Evolutionary conservation across 2,888 invertebrate species (phyloP), one percentile per base, ranked within the genome.

Genomic region (Tetropium fuscum): DNA sequence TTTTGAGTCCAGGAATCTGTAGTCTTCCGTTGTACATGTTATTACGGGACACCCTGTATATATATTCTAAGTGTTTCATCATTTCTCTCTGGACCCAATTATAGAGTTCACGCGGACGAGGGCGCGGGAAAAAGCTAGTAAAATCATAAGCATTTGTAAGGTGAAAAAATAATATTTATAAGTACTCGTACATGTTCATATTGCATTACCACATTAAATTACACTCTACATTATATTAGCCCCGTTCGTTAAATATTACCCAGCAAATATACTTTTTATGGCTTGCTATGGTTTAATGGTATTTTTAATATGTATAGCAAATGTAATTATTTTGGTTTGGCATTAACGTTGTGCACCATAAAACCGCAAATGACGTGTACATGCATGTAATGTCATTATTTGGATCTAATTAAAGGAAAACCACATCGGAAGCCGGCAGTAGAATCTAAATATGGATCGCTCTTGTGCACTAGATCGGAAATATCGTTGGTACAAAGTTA

Each of bases 331-430:
- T 20, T 36, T 36, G 16, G 16, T 54, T 36, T 38, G 36, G 18
- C 43, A 44, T 45, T 44, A 25, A 54, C 32, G 3, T 16, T 13
- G 7, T 11, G 11, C 36, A 43, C 38, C 44, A 13, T 34, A 27
- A 44, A 44, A 43, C 54, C 54, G n/a, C 54, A 54, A 44, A 43
- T 44, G 45, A 54, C 45, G 32, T 44, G 45, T 45, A 18, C 38
- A 36, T 45, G 30, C 45, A 38, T 45, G 27, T 54, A 47, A 54
- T 40, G 38, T 36, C 45, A 45, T 44, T 45, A 44, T 54, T 51
- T 45, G 38, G 38, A 54, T 54, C 45, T 45, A 54, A 54, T 54
- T 54, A 54, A 54, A 54, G 54, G 54, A 47, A 44, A 45, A 45
- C 45, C 34, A 30, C 45, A 54, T 45, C 45, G 54, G 45, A 54